Evolutionary conservation across 1,140 invertebrate species (phyloP), one percentile per base, ranked within the genome.

Genomic region (Marisa cornuarietis): DNA sequence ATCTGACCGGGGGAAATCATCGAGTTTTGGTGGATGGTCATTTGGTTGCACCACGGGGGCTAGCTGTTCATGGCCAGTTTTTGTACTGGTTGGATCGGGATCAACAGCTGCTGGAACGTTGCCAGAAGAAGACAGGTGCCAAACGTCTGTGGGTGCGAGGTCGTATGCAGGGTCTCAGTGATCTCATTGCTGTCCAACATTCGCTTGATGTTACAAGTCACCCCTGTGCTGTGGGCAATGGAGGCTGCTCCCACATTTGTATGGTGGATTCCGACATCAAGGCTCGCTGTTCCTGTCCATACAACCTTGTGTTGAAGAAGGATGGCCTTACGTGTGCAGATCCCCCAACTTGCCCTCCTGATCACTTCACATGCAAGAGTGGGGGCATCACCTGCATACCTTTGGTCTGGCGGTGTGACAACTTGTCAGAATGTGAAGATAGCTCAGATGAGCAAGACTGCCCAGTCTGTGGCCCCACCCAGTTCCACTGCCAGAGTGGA

Each of bases 71-170:
- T 90, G 93, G 95, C 22, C 94, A 96, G 86, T 98, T 96, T 87
- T 97, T 99, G 74, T 99, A 99, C 89, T 99, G 98, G 97, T 99
- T 97, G 0, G 98, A 99, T 91, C 93, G 98, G 26, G 97, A 98
- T 88, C 90, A 98, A 0, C 92, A 96, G 62, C 54, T 87, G 20
- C 85, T 90, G 9, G 85, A 87, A 66, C 78, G 87, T 13, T 85
- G 88, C 20, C 79, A 90, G 42, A 89, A 90, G 79, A 79, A 76
- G n/a, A 87, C 82, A 7, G 85, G 87, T 0, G 83, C 78, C 79
- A 82, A 85, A 66, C 77, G 86, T 42, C 75, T 83, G n/a, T 86
- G 83, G 78, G 86, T 90, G 54, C 84, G 87, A 71, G 84, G 85
- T 93, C 91, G 94, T 66, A 84, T 93, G 62, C 90, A 92, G 49